Percentiles rank a stretch among this genome's conserved stretches.
Evolutionary conservation across 2,888 invertebrate species (phyloP).

Genomic region (Hirtodrosophila duncani): DNA sequence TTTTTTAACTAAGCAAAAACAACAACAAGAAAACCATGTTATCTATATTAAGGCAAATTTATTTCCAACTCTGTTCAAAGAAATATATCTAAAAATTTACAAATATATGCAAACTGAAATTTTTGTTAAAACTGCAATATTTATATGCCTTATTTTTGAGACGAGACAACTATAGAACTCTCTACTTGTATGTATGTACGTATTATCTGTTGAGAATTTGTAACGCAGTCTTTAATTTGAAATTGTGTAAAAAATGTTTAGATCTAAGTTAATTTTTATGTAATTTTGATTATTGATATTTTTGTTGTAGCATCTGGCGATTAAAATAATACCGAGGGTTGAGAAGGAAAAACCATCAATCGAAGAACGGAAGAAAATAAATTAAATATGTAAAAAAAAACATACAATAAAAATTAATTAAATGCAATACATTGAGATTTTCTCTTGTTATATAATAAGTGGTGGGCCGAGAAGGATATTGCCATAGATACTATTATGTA

Average conservation of each 20-base stretch:
- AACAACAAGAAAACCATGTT: constrained; percentile 12
- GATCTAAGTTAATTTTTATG: constrained; percentile 49
- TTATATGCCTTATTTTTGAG: constrained; percentile 33
- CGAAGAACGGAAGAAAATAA: constrained; percentile 50
- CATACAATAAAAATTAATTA: constrained; percentile 4
- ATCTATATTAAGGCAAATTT: constrained; percentile 4
- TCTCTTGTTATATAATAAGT: no score
- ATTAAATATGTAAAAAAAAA: constrained; percentile 57
- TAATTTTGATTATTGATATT: constrained; percentile 50
- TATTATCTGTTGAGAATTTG: no score
- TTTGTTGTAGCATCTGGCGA: constrained; percentile 49
- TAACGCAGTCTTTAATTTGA: constrained; percentile 17
- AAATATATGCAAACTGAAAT: constrained; percentile 27
- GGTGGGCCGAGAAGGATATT: no score
- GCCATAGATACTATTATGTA: no score
- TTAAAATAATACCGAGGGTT: constrained; percentile 10
- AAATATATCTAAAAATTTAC: constrained; percentile 17
- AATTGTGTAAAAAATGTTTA: no score
- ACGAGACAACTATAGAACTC: constrained; percentile 10
- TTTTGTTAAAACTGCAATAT: constrained; percentile 33
- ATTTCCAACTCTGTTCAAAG: no score
- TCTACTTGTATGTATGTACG: no score
- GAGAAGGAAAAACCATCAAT: constrained; percentile 25
- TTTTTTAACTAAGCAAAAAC: constrained; percentile 54
- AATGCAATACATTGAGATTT: no score